These are phyloP conservation scores for Zaprionus inermis DNA, from an alignment of 1,140 invertebrate species.

Conservation along the genomic window DNA sequence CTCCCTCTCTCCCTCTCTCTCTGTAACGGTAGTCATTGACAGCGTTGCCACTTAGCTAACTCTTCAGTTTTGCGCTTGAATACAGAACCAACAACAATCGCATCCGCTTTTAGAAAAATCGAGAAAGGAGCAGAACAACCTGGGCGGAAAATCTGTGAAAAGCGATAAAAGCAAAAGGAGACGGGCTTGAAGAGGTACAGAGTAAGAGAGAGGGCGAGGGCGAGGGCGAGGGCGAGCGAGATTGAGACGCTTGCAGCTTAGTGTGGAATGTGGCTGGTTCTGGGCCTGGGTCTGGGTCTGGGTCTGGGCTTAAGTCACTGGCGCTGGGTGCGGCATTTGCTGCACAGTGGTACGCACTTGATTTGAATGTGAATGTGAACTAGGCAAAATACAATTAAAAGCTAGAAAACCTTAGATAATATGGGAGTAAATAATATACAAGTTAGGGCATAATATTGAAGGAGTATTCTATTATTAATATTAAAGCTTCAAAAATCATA, in stretches of 20 bases:
- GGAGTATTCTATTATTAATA: no score
- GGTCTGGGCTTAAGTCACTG: background rate
- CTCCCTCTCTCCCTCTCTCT: background rate
- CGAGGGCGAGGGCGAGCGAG: background rate
- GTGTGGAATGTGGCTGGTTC: conserved; percentile 31
- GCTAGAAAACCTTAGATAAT: no score
- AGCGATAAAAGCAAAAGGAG: conserved; percentile 70
- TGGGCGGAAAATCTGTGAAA: conserved; percentile 76
- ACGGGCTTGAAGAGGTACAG: conserved; percentile 14
- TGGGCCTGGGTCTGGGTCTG: conserved; percentile 8
- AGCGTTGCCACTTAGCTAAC: conserved; percentile 52
- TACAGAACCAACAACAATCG: conserved; percentile 15
- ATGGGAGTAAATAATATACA: no score
- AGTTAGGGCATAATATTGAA: no score
- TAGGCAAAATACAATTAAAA: background rate
- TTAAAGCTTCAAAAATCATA: no score
- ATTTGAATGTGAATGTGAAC: background rate
- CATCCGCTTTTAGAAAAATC: conserved; percentile 4
- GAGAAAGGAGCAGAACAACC: background rate
- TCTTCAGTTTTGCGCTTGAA: conserved; percentile 39
- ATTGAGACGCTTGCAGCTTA: conserved; percentile 30
- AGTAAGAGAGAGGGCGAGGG: background rate
- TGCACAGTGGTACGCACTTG: conserved; percentile 45
- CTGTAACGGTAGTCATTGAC: conserved; percentile 69
- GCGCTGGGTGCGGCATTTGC: conserved; percentile 29